Percentiles rank a stretch among this genome's conserved stretches.
Conservation (phyloP, 1,140 invertebrate species). For the Papilio machaon region DNA sequence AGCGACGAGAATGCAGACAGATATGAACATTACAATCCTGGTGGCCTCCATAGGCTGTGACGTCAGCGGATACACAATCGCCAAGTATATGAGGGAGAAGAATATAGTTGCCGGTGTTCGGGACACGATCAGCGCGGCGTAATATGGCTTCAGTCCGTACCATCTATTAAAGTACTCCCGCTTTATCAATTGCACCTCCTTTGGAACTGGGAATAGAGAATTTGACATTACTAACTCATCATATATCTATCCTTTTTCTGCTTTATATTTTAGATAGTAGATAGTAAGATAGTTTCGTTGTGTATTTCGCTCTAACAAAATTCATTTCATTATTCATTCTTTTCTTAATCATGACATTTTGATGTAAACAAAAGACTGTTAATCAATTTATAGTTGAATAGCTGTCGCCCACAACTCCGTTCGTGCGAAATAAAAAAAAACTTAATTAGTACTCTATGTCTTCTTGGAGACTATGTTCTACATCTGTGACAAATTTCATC, state of each 20-base stretch:
- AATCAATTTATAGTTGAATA: no score
- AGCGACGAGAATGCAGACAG: constrained; percentile 85
- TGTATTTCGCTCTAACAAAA: not conserved
- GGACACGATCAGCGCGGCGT: constrained; percentile 91
- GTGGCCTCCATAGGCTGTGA: constrained; percentile 91
- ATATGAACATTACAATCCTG: constrained; percentile 87
- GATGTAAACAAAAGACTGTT: no score
- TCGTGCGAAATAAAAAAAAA: no score
- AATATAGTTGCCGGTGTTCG: constrained; percentile 87
- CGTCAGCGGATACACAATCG: constrained; percentile 92
- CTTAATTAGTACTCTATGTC: no score
- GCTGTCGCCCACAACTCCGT: no score
- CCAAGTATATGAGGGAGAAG: constrained; percentile 89
- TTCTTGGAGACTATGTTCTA: no score
- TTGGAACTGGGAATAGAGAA: constrained; percentile 87
- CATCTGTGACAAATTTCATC: no score
- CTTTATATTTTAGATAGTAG: not conserved
- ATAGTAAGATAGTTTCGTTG: no score
- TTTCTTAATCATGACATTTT: no score
- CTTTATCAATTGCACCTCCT: constrained; percentile 92
- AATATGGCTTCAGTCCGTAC: constrained; percentile 96
- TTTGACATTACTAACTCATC: not conserved
- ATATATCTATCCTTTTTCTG: not conserved
- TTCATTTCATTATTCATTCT: no score
- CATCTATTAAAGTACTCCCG: constrained; percentile 97